Conservation (phyloP, 1,140 invertebrate species). For the Dufourea novaeangliae region DNA sequence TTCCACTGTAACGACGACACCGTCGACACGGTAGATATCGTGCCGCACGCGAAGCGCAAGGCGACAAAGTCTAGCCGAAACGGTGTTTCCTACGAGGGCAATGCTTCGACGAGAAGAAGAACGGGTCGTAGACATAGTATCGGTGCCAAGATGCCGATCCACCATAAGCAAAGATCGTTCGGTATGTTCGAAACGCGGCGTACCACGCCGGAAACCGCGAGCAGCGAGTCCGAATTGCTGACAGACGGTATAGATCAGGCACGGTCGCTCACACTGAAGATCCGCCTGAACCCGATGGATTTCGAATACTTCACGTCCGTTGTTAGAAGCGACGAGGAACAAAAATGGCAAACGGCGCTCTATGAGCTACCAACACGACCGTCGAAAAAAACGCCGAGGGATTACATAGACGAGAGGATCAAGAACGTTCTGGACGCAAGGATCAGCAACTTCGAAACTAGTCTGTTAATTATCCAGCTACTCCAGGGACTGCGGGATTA, state of each 20-base stretch:
- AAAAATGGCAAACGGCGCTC: slow-evolving; percentile 64
- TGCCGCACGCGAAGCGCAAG: slow-evolving; percentile 63
- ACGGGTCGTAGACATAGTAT: slow-evolving; percentile 25
- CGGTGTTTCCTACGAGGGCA: slow-evolving; percentile 24
- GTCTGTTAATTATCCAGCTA: slow-evolving; percentile 83
- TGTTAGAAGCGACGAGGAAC: slow-evolving; percentile 83
- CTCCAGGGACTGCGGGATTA: slow-evolving; percentile 83
- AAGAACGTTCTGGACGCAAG: slow-evolving; percentile 81
- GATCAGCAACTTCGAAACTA: slow-evolving; percentile 83
- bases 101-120: slow-evolving; percentile 27
- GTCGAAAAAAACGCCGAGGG: slow-evolving; percentile 78
- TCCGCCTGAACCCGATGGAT: slow-evolving; percentile 84
- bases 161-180: slow-evolving; percentile 51
- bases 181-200: slow-evolving; percentile 34
- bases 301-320: slow-evolving; percentile 86
- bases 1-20: slow-evolving; percentile 74
- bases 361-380: slow-evolving; percentile 65
- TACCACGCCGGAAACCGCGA: slow-evolving; percentile 54
- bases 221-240: slow-evolving; percentile 82
- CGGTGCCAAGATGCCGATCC: slow-evolving; percentile 20
- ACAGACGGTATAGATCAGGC: slow-evolving; percentile 82
- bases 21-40: slow-evolving; percentile 73
- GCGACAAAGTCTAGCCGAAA: slow-evolving; percentile 15
- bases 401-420: slow-evolving; percentile 83
- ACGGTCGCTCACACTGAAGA: slow-evolving; percentile 82